Evolutionary conservation across 2,797 vertebrate species (phyloP).

Genomic region (Coracias cyanogaster): DNA sequence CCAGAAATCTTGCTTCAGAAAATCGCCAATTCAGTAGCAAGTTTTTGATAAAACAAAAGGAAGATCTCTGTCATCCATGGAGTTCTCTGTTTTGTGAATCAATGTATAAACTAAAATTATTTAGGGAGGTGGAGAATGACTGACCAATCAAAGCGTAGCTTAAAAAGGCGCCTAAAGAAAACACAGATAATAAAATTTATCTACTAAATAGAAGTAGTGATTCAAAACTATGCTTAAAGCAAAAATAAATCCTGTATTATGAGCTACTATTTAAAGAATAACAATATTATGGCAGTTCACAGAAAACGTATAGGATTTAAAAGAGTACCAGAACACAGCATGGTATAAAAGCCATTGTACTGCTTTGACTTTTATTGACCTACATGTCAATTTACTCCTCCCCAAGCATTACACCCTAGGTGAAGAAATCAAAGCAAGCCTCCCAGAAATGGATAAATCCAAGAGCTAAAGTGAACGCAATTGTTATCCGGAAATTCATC

Average conservation of each 20-base stretch:
- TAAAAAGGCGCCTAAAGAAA: not conserved
- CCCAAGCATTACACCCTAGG: slow-evolving; percentile 32
- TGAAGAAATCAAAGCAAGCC: not conserved
- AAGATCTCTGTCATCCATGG: not conserved
- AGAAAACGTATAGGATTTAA: not conserved
- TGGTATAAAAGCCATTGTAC: slow-evolving; percentile 45
- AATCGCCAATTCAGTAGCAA: rapidly evolving
- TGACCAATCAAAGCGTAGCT: not conserved
- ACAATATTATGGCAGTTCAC: not conserved
- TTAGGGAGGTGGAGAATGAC: not conserved
- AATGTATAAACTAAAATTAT: not conserved
- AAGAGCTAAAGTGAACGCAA: not conserved
- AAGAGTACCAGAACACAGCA: slow-evolving; percentile 37
- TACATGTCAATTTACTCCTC: slow-evolving; percentile 58
- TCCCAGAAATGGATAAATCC: slow-evolving; percentile 32
- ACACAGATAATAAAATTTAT: not conserved
- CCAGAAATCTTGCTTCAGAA: not conserved
- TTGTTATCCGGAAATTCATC: not conserved
- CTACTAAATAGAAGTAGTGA: not conserved
- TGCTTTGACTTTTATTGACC: slow-evolving; percentile 50
- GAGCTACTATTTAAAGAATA: not conserved
- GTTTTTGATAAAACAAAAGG: not conserved
- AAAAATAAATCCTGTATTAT: not conserved
- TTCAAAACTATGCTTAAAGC: not conserved
- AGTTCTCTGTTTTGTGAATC: not conserved